A percentile compares a stretch with the other conserved stretches of the same genome.
phyloP scores from a whole-genome alignment of 2,888 invertebrate species.

The Lottia gigantea region DNA sequence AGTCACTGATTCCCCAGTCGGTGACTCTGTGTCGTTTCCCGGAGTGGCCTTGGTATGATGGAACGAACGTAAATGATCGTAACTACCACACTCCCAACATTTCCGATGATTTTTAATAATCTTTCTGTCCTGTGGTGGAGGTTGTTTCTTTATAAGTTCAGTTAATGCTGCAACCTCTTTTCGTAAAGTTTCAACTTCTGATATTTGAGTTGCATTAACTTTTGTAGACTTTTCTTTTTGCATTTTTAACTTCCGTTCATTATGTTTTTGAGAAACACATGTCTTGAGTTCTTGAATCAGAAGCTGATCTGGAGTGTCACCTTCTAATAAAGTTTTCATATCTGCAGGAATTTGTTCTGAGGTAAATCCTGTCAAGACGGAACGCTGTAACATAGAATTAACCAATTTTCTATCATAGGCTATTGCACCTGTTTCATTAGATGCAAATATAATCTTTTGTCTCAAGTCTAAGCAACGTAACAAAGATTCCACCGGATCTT shows the following conservation, averaged over 20 bases:
- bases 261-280: not conserved
- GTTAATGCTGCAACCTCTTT: too few relatives aligned
- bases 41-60: not conserved
- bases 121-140: not conserved
- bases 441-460: not conserved
- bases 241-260: not conserved
- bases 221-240: not conserved
- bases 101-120: not conserved
- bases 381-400: not conserved
- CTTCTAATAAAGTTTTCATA: not conserved
- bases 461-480: not conserved
- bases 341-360: not conserved
- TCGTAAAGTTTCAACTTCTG: not conserved
- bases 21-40: too few relatives aligned
- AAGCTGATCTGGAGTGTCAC: not conserved
- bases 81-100: not conserved
- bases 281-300: not conserved
- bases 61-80: not conserved
- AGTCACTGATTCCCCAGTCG: too few relatives aligned
- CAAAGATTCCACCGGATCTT: not conserved
- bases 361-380: not conserved
- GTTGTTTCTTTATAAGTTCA: not conserved
- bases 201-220: not conserved
- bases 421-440: not conserved
- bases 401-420: not conserved